phyloP scores from a whole-genome alignment of 23 tunicate species.

The Ascidia mentula region DNA sequence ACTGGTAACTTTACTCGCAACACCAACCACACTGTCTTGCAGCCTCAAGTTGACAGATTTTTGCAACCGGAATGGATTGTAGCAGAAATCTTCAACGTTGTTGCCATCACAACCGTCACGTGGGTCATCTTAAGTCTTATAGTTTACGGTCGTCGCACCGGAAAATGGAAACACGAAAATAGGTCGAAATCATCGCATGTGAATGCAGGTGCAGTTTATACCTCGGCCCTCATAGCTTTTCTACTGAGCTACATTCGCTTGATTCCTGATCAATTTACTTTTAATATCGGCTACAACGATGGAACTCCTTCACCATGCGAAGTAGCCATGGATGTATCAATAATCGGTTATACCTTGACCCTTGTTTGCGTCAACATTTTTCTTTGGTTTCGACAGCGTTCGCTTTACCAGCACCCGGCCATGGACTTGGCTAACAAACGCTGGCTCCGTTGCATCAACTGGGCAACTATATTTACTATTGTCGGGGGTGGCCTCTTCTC shows the following conservation, averaged over 20 bases:
- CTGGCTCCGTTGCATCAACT: neutral
- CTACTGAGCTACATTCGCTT: neutral
- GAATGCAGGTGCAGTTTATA: conserved; percentile 1
- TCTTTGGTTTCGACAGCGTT: conserved; percentile 4
- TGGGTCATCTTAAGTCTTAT: neutral
- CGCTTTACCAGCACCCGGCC: conserved; percentile 16
- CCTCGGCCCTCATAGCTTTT: neutral
- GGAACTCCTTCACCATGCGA: neutral
- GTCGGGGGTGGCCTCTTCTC: neutral
- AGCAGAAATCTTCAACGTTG: conserved; percentile 1
- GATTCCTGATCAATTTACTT: neutral
- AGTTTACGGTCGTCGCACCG: neutral
- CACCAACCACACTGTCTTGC: too few species aligned
- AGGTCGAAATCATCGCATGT: neutral
- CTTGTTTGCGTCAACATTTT: neutral
- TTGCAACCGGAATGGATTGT: neutral
- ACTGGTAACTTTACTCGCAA: too few species aligned
- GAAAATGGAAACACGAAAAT: neutral
- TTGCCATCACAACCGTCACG: neutral
- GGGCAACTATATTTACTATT: neutral
- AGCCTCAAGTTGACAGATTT: neutral
- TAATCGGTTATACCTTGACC: neutral
- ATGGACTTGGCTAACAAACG: neutral
- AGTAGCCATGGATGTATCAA: neutral
- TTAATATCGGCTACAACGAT: neutral